Evolutionary conservation across 2,113 vertebrate genomes (phyloP).

Genomic region (Mohoua ochrocephala): DNA sequence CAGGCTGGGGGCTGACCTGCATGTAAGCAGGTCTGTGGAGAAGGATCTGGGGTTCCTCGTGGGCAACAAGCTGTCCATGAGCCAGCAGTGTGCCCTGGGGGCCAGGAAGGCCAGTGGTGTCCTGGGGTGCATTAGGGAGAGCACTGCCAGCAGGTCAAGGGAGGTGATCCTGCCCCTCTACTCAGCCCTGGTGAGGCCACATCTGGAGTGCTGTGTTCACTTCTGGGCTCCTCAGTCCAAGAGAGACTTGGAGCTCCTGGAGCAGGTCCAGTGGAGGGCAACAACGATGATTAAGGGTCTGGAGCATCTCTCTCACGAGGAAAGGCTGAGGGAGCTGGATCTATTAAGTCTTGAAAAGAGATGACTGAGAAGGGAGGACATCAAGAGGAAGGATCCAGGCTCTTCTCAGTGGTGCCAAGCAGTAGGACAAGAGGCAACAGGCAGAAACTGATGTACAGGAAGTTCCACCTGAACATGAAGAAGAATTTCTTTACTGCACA

Average conservation of each 20-base stretch:
- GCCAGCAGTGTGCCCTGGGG: background rate
- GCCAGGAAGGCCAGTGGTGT: too few species aligned
- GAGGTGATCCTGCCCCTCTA: background rate
- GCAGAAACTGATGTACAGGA: background rate
- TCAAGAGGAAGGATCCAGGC: background rate
- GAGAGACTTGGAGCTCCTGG: background rate
- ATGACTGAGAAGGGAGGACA: background rate
- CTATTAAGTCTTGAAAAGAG: background rate
- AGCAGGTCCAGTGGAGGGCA: rapidly evolving
- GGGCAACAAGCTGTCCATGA: rapidly evolving
- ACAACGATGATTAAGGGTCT: background rate
- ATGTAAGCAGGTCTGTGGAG: background rate
- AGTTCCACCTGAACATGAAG: background rate
- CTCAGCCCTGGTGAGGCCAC: background rate
- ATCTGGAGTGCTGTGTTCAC: background rate
- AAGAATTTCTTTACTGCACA: background rate
- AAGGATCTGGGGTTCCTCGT: rapidly evolving
- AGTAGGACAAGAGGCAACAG: background rate
- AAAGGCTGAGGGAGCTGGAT: background rate
- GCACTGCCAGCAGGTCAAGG: background rate
- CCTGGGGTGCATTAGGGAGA: too few species aligned
- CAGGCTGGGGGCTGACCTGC: background rate
- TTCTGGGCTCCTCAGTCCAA: background rate
- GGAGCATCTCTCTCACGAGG: background rate
- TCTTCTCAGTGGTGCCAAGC: background rate